Base-by-base conservation (phyloP, 2,113 vertebrate species). In the Malurus alboscapulatus region DNA sequence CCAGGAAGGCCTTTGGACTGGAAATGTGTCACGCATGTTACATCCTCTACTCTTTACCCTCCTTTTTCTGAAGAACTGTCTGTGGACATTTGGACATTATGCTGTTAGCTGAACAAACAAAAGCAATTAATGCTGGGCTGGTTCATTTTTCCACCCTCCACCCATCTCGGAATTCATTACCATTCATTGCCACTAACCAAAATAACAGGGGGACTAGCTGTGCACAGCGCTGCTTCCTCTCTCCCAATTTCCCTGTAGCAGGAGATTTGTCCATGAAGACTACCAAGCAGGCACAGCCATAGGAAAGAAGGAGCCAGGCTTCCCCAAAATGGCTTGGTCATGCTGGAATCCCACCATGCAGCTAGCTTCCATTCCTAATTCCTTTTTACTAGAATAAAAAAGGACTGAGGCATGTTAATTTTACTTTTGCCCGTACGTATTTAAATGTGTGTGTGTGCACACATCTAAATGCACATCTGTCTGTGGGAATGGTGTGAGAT, bases 81-180 rank as follows among this genome's bases (percentile, higher is more conserved):
- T 53, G 73, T 12, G 66, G 57, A 63, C 27, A 30, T 40, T 86
- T 81, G 71, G 36, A 87, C 86, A 95, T 87, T 90, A 65, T 84
- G 30, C 42, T 79, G 36, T 78, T 68, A 95, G 61, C 36, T 54
- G 58, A 79, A 62, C 2, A 42, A 90, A 92, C 62, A 87, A 67
- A 74, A 59, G 68, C 69, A 81, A 91, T 87, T 53, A 82, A 87
- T 44, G 50, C 24, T 76, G 71, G 58, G 15, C 17, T 94, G 24
- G 25, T 85, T 85, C 2, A 0, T 87, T 84, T 57, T 93, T 91
- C 74, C 32, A 87, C 34, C 22, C 92, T 94, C 85, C 85, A 72
- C 92, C 82, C 85, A 7, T 82, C 66, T 84, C 57, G 58, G 87
- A 91, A 95, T 85, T 85, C 29, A 40, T 94, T 62, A 73, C 62